Base-by-base conservation (phyloP, 2,113 vertebrate species). In the Pipra filicauda region DNA sequence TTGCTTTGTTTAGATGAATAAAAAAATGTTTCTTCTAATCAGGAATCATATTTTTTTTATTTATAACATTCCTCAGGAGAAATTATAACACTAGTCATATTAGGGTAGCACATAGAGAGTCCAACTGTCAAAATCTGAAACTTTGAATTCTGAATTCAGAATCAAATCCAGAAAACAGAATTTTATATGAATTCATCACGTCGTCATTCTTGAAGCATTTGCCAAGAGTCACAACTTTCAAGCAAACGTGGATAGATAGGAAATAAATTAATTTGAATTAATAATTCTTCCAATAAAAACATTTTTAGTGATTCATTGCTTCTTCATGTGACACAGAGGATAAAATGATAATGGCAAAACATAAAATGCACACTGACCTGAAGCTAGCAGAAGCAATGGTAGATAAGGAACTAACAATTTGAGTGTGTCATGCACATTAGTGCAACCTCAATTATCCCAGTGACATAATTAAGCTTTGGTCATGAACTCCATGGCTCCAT, bases 41-140 rank as follows among this genome's bases (percentile, higher is more conserved):
- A 71, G n/a, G 51, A 78, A 85, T 87, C 48, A 31, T 64, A n/a
- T 57, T 82, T 81, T 81, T 81, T 24, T 77, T 81, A 94, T 67
- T 84, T 93, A 69, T 31, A 71, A 2, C 15, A 52, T 48, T 88
- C 17, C 64, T 72, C 72, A 78, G 21, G 12, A 85, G 12, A 95
- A 89, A 75, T 58, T 74, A 46, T 24, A 51, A 6, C 0, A 0
- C 30, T 76, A 80, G 13, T 43, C 5, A 6, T 43, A 61, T 30
- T 5, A 62, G 3, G 3, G 6, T 31, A 49, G 2, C 7, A 35
- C 9, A 41, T 8, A 24, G 0, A 67, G 31, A 46, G 10, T n/a
- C 5, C 13, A 55, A 5, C 6, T 0, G 0, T 27, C 8, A 51
- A 21, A 59, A 6, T 33, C 30, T 65, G 49, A 62, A 75, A 51